Conservation (phyloP, 2,113 vertebrate species). For the Cariama cristata region DNA sequence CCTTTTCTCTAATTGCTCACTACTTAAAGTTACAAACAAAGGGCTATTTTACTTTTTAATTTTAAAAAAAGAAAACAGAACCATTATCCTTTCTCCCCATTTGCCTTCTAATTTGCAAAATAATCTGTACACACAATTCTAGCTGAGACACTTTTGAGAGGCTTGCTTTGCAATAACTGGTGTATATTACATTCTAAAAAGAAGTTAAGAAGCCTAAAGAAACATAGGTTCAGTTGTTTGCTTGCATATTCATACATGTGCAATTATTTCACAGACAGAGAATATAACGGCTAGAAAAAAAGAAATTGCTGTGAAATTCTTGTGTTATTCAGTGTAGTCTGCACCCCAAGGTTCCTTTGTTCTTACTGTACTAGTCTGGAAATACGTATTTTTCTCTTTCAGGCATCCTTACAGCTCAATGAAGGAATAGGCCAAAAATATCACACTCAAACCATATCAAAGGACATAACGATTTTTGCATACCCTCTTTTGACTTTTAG, state of each 20-base stretch:
- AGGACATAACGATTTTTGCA: not conserved
- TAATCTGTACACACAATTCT: not conserved
- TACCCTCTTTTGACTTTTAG: not conserved
- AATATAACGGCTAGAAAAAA: not conserved
- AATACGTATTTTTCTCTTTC: not conserved
- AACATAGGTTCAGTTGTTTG: not conserved
- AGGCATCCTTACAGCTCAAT: not conserved
- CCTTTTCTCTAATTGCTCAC: not conserved
- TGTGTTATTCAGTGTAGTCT: not conserved
- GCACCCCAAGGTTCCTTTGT: not conserved
- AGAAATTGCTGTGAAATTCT: not conserved
- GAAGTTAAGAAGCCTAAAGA: not conserved
- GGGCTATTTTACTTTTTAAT: not conserved
- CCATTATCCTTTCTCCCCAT: not conserved
- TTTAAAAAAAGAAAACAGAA: not conserved
- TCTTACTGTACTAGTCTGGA: not conserved
- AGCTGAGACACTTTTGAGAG: not conserved
- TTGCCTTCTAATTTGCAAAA: not conserved
- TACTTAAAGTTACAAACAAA: not conserved
- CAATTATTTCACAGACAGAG: not conserved
- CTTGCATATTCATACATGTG: not conserved
- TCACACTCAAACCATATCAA: accelerated
- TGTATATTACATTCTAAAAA: not conserved
- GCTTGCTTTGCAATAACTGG: not conserved
- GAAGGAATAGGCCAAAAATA: not conserved